Evolutionary conservation across 2,113 vertebrate genomes (phyloP).

Genomic region (Charina bottae): DNA sequence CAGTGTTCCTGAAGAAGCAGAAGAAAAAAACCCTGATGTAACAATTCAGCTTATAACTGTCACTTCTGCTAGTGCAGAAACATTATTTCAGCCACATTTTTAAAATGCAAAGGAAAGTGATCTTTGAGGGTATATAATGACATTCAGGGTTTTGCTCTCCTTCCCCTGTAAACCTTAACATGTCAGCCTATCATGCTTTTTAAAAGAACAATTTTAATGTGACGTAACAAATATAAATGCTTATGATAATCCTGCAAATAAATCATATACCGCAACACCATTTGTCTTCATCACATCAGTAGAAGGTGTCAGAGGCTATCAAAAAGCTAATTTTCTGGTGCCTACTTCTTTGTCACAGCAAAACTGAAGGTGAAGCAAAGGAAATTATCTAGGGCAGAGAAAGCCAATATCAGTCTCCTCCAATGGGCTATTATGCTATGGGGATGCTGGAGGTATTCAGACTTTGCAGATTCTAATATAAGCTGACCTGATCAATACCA

Average conservation of each 20-base stretch:
- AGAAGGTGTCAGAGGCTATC: slow-evolving; percentile 30
- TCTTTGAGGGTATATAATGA: slow-evolving; percentile 1
- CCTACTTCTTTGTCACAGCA: slow-evolving; percentile 19
- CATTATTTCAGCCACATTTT: neutral
- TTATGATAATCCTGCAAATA: slow-evolving; percentile 36
- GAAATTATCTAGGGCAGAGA: slow-evolving; percentile 20
- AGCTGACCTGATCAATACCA: neutral
- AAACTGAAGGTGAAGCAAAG: slow-evolving; percentile 33
- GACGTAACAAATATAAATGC: slow-evolving; percentile 20
- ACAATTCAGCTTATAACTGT: neutral
- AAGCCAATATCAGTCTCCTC: neutral
- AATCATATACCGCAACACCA: slow-evolving; percentile 15
- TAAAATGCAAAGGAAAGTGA: slow-evolving; percentile 21
- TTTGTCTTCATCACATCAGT: slow-evolving; percentile 23
- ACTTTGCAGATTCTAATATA: neutral
- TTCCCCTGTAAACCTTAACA: slow-evolving; percentile 5
- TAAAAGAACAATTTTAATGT: slow-evolving; percentile 28
- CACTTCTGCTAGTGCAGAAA: neutral
- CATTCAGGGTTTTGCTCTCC: neutral
- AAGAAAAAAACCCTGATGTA: neutral
- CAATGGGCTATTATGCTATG: neutral
- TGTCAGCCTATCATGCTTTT: slow-evolving; percentile 20
- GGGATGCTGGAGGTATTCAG: neutral
- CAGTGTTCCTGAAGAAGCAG: neutral
- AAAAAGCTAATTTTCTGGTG: slow-evolving; percentile 37